Evolutionary conservation across 2,888 invertebrate genomes (phyloP).

Genomic region (Caenorhabditis plicata): DNA sequence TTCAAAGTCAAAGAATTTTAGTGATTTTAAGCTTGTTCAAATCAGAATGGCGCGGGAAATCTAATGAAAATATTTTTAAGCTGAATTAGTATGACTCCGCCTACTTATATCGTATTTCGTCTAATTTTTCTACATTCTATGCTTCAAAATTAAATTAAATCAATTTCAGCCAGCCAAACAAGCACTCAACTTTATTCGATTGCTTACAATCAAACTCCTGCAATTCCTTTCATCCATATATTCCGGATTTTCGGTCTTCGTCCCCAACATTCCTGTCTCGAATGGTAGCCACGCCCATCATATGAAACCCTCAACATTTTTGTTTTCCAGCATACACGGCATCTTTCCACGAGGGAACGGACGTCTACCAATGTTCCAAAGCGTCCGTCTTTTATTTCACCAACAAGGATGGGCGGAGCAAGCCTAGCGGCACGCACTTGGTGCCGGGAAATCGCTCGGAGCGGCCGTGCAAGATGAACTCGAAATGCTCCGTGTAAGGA

Average conservation of each 20-base stretch:
- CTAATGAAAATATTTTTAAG: no score
- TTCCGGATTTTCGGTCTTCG: conserved; percentile 9
- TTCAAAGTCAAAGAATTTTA: no score
- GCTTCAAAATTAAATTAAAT: no score
- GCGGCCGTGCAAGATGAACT: conserved; percentile 52
- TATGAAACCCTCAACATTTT: neutral
- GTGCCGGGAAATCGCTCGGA: conserved; percentile 52
- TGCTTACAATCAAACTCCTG: conserved; percentile 18
- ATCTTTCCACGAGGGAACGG: conserved; percentile 49
- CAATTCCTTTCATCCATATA: conserved; percentile 14
- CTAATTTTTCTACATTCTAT: no score
- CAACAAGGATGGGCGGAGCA: conserved; percentile 41
- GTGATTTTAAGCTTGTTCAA: no score
- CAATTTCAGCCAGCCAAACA: conserved; percentile 19
- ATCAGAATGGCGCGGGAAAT: no score
- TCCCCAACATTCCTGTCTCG: conserved; percentile 28
- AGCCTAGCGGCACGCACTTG: conserved; percentile 28
- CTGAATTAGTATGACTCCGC: no score
- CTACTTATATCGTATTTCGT: no score
- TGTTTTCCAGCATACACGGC: conserved; percentile 50
- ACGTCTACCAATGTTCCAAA: conserved; percentile 56
- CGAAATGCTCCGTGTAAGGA: conserved; percentile 60
- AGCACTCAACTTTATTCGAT: conserved; percentile 15
- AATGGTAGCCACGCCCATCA: conserved; percentile 4
- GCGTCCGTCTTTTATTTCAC: conserved; percentile 57